These are phyloP conservation scores for Peromyscus eremicus DNA, from an alignment of 2,797 vertebrate genomes.

Conservation along the genomic window DNA sequence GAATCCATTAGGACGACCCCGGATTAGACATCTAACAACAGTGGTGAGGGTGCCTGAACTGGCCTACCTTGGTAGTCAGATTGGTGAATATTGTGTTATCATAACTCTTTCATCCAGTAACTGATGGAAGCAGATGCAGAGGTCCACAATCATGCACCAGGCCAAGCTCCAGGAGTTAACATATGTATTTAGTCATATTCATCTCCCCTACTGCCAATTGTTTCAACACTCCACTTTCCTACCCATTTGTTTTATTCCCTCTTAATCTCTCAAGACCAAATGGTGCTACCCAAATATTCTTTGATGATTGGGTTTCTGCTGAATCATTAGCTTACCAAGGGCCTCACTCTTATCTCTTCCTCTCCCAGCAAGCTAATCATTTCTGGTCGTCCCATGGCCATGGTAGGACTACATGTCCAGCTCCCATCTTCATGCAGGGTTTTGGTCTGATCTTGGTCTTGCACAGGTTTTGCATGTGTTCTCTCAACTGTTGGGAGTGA, in stretches of 20 bases:
- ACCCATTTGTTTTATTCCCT: background rate
- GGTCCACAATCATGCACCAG: no score
- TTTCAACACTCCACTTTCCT: background rate
- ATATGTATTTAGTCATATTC: background rate
- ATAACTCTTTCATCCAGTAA: no score
- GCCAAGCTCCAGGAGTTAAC: no score
- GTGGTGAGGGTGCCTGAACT: no score
- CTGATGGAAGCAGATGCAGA: no score
- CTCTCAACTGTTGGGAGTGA: background rate
- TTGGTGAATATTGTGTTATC: no score
- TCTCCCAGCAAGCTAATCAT: background rate
- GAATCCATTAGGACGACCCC: no score
- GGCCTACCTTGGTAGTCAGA: no score
- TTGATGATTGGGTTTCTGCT: background rate
- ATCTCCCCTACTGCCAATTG: background rate
- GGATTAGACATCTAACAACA: no score
- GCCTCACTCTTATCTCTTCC: background rate
- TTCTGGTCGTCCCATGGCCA: background rate
- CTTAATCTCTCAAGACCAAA: background rate
- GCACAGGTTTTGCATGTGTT: background rate
- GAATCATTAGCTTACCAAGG: background rate
- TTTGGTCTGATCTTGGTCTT: background rate
- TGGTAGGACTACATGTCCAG: background rate
- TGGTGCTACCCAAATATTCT: background rate
- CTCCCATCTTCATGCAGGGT: no score